Base-by-base conservation (phyloP, 2,113 vertebrate genomes). In the Castor canadensis region DNA sequence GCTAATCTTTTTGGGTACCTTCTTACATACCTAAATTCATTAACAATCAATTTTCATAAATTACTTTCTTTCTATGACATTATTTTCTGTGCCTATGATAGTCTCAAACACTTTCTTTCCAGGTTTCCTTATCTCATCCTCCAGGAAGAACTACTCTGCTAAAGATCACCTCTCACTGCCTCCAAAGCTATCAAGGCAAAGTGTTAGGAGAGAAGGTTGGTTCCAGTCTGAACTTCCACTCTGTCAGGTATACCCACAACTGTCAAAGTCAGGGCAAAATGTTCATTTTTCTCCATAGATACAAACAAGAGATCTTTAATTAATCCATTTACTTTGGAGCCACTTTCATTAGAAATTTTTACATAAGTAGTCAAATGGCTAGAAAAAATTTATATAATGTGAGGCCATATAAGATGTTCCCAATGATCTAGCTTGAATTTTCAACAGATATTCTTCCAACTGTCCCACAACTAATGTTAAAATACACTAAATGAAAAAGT, bases 401-500 rank as follows among this genome's bases (percentile, higher is more conserved):
- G 76, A 92, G 0, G 16, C 9, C 26, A 94, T 22, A 82, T 38
- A 80, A 90, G 17, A 83, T 90, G 17, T 93, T 92, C 43, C 80
- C 35, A 30, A 49, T 80, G 35, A 66, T 32, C 76, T 72, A 81
- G 32, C 12, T 93, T 35, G 88, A 91, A 87, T 89, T 93, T 95
- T 95, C 64, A 64, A 19, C 13, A 86, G 47, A 0, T 72, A 75
- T 38, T 91, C 85, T 91, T 45, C 28, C 40, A 96, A 49, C 0
- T 54, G 8, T 64, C 56, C 40, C 52, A 94, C 10, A 91, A 73
- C 32, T 54, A 95, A 45, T 95, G 43, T 83, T 81, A 85, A 94
- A 95, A 81, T 77, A 77, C 8, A 89, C n/a, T 72, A 88, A 82
- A 88, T 64, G 49, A 77, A 92, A 91, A 83, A 87, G 47, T 12